Conservation (phyloP, 2,113 vertebrate genomes). For the Lophius piscatorius region DNA sequence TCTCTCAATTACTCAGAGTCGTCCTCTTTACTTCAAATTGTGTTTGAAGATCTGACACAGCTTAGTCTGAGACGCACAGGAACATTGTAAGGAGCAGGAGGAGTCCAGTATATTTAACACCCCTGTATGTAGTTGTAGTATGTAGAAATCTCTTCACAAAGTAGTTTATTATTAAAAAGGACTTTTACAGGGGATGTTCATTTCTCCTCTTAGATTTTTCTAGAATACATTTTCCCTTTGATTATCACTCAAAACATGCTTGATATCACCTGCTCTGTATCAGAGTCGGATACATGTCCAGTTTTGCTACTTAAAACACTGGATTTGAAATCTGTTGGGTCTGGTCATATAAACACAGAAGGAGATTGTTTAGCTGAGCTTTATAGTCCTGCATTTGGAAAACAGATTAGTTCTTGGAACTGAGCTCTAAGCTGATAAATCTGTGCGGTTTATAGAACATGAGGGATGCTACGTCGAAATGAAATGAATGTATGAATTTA, state of each 20-base stretch:
- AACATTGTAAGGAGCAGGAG: no score
- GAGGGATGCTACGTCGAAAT: background rate
- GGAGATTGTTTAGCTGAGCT: conserved; percentile 10
- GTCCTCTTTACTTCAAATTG: no score
- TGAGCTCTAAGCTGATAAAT: conserved; percentile 40
- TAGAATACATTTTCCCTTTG: no score
- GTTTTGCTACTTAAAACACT: background rate
- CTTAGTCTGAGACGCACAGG: no score
- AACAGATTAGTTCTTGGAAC: conserved; percentile 41
- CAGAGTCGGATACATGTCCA: background rate
- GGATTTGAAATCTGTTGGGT: background rate
- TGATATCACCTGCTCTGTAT: background rate
- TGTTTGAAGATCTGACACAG: no score
- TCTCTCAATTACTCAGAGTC: no score
- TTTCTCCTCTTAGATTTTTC: no score
- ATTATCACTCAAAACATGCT: background rate
- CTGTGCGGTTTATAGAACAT: conserved; percentile 19
- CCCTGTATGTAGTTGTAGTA: no score
- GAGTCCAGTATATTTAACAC: no score
- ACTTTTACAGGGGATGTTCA: no score
- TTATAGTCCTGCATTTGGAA: conserved; percentile 20
- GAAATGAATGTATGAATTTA: background rate
- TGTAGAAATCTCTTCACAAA: no score
- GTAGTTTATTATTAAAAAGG: no score
- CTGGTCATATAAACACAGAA: background rate